phyloP scores from a whole-genome alignment of 2,888 invertebrate species.

The Agrochola lota region DNA sequence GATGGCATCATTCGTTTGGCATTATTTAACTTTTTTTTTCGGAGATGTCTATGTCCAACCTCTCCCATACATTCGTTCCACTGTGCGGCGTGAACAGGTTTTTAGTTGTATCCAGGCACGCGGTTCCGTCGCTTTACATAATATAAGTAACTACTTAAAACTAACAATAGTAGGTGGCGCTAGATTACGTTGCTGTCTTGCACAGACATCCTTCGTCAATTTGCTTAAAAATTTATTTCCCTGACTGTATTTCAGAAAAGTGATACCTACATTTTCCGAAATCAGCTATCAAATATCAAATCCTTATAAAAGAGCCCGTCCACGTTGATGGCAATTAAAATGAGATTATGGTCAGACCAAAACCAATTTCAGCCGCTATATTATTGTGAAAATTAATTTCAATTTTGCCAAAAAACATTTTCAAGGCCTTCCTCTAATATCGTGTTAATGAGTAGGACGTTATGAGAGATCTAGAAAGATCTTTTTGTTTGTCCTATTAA shows the following conservation, averaged over 20 bases:
- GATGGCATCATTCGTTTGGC: too few species aligned
- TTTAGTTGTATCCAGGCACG: too few species aligned
- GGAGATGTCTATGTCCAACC: too few species aligned
- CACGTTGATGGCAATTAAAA: conserved; percentile 55
- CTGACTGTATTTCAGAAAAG: not conserved
- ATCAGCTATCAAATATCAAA: not conserved
- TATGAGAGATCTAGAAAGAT: not conserved
- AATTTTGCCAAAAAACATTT: conserved; percentile 11
- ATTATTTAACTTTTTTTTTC: too few species aligned
- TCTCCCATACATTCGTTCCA: too few species aligned
- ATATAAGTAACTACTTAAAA: too few species aligned
- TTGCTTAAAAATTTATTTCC: not conserved
- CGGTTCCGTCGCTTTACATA: too few species aligned
- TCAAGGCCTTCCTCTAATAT: conserved; percentile 17
- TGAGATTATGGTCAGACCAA: conserved; percentile 57
- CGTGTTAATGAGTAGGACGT: conserved; percentile 35
- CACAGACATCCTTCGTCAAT: too few species aligned
- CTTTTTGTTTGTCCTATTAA: not conserved
- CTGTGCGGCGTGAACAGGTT: too few species aligned
- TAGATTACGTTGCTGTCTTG: too few species aligned
- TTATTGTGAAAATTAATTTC: conserved; percentile 50
- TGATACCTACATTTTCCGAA: not conserved
- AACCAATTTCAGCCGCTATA: conserved; percentile 49
- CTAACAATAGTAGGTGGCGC: too few species aligned
- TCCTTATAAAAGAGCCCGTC: conserved; percentile 6